These are phyloP conservation scores for Escarpia spicata DNA, from an alignment of 2,888 invertebrate species.

Conservation along the genomic window DNA sequence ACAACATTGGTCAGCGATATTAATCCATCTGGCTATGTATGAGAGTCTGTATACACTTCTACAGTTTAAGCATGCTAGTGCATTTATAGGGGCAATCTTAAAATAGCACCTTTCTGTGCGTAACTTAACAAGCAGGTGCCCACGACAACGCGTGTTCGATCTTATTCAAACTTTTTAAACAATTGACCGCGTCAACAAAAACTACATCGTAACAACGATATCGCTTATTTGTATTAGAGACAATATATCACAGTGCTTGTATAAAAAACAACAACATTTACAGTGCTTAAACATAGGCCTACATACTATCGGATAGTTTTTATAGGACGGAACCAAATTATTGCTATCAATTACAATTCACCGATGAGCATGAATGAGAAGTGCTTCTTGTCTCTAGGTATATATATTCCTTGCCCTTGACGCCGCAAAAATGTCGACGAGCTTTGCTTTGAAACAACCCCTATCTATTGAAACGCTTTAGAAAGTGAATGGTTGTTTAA, in stretches of 20 bases:
- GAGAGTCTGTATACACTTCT: background rate
- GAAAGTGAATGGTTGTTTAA: background rate
- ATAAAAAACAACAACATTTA: too few relatives aligned
- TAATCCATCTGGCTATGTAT: background rate
- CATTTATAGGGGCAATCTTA: background rate
- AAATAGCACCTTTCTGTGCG: background rate
- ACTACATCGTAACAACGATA: background rate
- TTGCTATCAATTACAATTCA: background rate
- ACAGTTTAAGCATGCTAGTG: background rate
- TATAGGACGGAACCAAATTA: background rate
- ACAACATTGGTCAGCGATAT: background rate
- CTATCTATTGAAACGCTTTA: background rate
- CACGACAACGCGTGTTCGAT: background rate
- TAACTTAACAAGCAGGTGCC: background rate
- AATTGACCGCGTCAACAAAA: background rate
- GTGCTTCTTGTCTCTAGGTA: too few relatives aligned
- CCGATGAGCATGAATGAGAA: background rate
- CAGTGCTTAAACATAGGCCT: too few relatives aligned
- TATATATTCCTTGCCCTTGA: background rate
- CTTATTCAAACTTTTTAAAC: background rate
- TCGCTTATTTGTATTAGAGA: too few relatives aligned
- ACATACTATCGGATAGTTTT: background rate
- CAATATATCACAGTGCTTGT: too few relatives aligned
- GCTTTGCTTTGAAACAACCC: slow-evolving; percentile 8
- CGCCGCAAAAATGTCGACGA: background rate